phyloP scores from a whole-genome alignment of 2,113 vertebrate genomes.

The Nannospalax galili region DNA sequence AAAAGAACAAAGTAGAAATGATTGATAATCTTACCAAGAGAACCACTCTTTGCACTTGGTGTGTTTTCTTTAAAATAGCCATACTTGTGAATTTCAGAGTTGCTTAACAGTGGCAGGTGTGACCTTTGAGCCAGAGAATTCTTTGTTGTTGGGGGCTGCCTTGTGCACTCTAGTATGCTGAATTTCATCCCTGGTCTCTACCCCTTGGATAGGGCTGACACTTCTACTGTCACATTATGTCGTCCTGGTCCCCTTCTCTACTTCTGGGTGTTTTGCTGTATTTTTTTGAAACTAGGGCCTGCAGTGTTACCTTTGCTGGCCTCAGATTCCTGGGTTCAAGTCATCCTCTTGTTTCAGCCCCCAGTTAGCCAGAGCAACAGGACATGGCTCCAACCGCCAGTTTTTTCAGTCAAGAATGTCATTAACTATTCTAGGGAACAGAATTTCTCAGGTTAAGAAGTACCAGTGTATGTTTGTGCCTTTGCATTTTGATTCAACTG shows the following conservation, averaged over 20 bases:
- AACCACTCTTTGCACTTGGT: not conserved
- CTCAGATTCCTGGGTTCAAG: not conserved
- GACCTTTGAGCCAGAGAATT: not conserved
- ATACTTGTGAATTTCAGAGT: not conserved
- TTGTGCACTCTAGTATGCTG: not conserved
- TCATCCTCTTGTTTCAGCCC: not conserved
- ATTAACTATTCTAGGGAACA: not conserved
- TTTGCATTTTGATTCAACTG: not conserved
- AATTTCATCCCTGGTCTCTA: not conserved
- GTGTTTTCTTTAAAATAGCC: not conserved
- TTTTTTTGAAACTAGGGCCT: not conserved
- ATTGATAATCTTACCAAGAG: not conserved
- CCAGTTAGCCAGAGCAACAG: not conserved
- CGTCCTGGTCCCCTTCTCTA: not conserved
- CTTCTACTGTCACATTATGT: not conserved
- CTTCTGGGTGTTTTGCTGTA: not conserved
- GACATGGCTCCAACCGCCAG: too few species aligned
- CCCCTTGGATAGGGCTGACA: not conserved
- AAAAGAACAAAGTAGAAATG: not conserved
- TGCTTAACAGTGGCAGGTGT: not conserved
- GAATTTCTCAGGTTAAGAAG: not conserved
- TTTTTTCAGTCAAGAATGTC: slow-evolving; percentile 1
- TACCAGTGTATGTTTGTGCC: not conserved
- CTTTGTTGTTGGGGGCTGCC: not conserved
- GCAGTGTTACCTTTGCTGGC: not conserved